These are phyloP conservation scores for Loxodonta africana DNA, from an alignment of 2,113 vertebrate genomes.

Conservation along the genomic window DNA sequence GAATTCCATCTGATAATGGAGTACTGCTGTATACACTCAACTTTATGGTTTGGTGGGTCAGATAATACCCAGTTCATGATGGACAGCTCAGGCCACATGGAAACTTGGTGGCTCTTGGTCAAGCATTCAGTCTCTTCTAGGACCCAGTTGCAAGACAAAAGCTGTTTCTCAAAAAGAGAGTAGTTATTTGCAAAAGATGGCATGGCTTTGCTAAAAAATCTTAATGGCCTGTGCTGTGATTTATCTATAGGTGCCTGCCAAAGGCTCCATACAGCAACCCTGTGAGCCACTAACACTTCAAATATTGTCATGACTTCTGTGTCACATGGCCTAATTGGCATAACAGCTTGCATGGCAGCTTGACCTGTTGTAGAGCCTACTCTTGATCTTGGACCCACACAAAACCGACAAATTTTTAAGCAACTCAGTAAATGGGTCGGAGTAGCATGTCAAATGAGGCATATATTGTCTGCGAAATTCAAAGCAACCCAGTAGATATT, in stretches of 20 bases:
- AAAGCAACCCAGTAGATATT: background rate
- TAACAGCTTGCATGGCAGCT: constrained; percentile 49
- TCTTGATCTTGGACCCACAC: constrained; percentile 31
- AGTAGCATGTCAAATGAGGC: constrained; percentile 13
- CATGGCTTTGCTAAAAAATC: constrained; percentile 41
- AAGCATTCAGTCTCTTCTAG: constrained; percentile 1
- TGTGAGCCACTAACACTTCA: background rate
- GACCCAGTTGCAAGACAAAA: constrained; percentile 11
- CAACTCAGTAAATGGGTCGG: constrained; percentile 56
- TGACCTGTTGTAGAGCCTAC: constrained; percentile 35
- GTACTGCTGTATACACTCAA: background rate
- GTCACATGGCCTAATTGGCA: constrained; percentile 55
- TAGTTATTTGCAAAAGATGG: background rate
- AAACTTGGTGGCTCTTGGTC: background rate
- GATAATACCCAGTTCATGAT: background rate
- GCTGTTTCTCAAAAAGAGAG: background rate
- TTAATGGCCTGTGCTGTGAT: background rate
- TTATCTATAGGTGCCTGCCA: background rate
- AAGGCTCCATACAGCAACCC: background rate
- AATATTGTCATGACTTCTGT: constrained; percentile 26
- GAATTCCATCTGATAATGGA: background rate
- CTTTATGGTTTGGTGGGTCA: background rate
- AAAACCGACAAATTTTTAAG: constrained; percentile 68
- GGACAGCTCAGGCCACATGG: background rate
- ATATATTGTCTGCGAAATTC: constrained; percentile 27